These are phyloP conservation scores for Rapana venosa DNA, from an alignment of 2,888 invertebrate species.

Conservation along the genomic window DNA sequence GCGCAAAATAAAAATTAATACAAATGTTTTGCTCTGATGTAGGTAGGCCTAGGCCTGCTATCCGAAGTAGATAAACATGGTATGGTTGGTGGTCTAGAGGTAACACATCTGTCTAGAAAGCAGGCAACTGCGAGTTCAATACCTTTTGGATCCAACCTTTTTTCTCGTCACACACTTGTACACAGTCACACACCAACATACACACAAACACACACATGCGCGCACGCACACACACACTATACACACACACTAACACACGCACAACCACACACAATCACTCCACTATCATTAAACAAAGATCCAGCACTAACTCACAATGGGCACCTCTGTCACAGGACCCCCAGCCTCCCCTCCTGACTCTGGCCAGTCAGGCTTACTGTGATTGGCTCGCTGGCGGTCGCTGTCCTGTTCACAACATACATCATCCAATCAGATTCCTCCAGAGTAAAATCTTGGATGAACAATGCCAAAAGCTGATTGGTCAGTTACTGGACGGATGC, in stretches of 20 bases:
- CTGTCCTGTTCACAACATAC: not conserved
- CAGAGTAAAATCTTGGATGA: too few relatives aligned
- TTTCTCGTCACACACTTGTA: not conserved
- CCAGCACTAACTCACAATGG: not conserved
- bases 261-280: not conserved
- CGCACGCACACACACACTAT: too few relatives aligned
- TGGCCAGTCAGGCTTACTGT: not conserved
- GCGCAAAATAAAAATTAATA: not conserved
- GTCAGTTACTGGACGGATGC: too few relatives aligned
- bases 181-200: not conserved
- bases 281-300: not conserved
- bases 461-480: too few relatives aligned
- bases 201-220: not conserved
- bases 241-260: not conserved
- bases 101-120: too few relatives aligned
- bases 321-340: not conserved
- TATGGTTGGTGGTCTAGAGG: too few relatives aligned
- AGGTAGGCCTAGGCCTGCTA: not conserved
- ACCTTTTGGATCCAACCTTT: too few relatives aligned
- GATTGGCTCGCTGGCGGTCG: not conserved
- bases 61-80: not conserved
- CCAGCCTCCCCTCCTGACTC: not conserved
- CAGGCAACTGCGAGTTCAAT: too few relatives aligned
- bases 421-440: too few relatives aligned
- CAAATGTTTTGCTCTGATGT: not conserved